Conservation (phyloP, 2,888 invertebrate species). For the Dastarcus helophoroides region DNA sequence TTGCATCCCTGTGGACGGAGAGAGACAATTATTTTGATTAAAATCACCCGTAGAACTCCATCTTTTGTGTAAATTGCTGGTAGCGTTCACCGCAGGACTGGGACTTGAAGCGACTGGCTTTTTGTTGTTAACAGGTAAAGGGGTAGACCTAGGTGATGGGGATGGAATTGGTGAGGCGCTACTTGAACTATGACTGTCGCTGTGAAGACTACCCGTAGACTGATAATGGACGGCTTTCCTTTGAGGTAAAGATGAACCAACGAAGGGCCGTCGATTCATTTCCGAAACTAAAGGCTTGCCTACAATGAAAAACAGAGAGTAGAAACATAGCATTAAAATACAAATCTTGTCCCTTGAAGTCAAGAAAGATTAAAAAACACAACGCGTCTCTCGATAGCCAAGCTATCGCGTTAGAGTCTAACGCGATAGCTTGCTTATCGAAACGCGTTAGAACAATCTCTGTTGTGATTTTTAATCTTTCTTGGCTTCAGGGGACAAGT, state of each 20-base stretch:
- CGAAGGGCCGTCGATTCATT: constrained; percentile 4
- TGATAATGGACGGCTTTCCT: constrained; percentile 70
- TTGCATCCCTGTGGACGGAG: constrained; percentile 34
- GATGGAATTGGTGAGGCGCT: constrained; percentile 76
- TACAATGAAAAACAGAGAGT: too few species aligned
- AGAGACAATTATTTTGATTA: constrained; percentile 41
- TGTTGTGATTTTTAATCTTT: too few species aligned
- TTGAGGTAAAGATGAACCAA: constrained; percentile 30
- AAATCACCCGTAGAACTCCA: constrained; percentile 83
- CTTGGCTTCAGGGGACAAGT: too few species aligned
- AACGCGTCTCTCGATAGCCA: too few species aligned
- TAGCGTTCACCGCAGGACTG: constrained; percentile 45
- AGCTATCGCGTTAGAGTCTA: too few species aligned
- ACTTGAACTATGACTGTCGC: constrained; percentile 72
- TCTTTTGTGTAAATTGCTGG: constrained; percentile 46
- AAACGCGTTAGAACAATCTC: too few species aligned
- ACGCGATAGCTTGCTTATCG: too few species aligned
- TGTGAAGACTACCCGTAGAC: constrained; percentile 55
- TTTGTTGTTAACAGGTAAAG: constrained; percentile 49
- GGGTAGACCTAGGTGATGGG: constrained; percentile 60
- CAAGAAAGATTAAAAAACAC: too few species aligned
- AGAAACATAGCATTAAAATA: too few species aligned
- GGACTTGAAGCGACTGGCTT: constrained; percentile 36
- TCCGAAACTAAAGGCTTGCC: too few species aligned
- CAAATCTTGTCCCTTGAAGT: too few species aligned